Evolutionary conservation across 2,797 vertebrate genomes (phyloP), one percentile per base, ranked within the genome.

Genomic region (Protonibea diacanthus): DNA sequence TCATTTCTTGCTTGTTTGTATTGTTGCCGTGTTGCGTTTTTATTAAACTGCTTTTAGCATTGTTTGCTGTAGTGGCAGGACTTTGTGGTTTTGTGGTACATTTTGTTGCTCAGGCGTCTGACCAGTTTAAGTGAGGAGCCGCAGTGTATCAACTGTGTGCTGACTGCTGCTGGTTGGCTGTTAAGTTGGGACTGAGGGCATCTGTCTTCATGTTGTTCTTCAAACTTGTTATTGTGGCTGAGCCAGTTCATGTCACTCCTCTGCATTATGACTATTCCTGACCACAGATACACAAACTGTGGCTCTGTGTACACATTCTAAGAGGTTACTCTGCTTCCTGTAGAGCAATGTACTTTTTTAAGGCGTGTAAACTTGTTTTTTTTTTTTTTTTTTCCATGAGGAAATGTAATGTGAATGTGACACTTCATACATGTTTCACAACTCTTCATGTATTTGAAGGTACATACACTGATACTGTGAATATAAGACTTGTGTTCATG

Each of bases 91-190:
- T 58, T 51, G 11, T 42, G 58, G 56, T 17, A 20, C 0, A 21
- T 56, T 60, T 78, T 67, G 48, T 49, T 20, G 48, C 21, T 55
- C 0, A 0, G 12, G 13, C 21, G 10, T 71, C 6, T 55, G n/a
- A 68, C 21, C 42, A 15, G 71, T 58, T 45, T 27, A 40, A 77
- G 48, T n/a, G 51, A 66, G 57, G 45, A 72, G 74, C 48, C 74
- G 27, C 69, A 61, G 20, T 51, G 49, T 77, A 61, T 63, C 27
- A 52, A 6, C 47, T 64, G 18, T 33, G 9, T 70, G 53, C 1
- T 21, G 44, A 48, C 44, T 61, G 25, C 53, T 60, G 10, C 44
- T 55, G 11, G 3, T 9, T 14, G 12, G 25, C 9, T 49, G 13
- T 63, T 40, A 14, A 23, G 12, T 42, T 17, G 5, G 13, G 6